phyloP scores from a whole-genome alignment of 2,797 vertebrate genomes.

The Onychomys torridus region DNA sequence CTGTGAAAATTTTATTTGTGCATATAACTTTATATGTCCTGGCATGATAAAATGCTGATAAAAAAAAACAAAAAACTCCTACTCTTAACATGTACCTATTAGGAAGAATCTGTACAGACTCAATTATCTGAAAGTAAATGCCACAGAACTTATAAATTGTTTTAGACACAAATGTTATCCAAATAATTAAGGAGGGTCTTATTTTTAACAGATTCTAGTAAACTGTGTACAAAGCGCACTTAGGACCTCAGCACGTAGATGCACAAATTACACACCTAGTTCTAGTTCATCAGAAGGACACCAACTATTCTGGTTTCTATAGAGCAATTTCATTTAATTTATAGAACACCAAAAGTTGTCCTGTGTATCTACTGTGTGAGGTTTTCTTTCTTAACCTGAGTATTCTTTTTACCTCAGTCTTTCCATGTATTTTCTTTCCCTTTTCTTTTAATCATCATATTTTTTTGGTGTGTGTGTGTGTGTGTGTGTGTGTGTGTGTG shows the following conservation, averaged over 20 bases:
- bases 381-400: not conserved
- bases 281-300: conserved; percentile 20
- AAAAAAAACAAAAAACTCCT: not conserved
- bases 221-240: not conserved
- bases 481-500: not conserved
- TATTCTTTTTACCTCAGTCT: not conserved
- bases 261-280: not conserved
- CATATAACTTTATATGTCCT: conserved; percentile 58
- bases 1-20: conserved; percentile 53
- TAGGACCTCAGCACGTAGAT: conserved; percentile 33
- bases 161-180: conserved; percentile 14
- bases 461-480: not conserved
- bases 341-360: not conserved
- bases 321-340: conserved; percentile 65
- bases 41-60: conserved; percentile 39
- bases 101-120: not conserved
- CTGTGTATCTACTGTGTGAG: not conserved
- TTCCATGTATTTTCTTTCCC: not conserved
- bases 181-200: conserved; percentile 46
- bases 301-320: conserved; percentile 43
- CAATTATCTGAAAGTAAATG: not conserved
- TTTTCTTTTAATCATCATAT: conserved; percentile 1
- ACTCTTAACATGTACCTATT: not conserved
- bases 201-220: conserved; percentile 41
- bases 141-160: not conserved